phyloP scores from a whole-genome alignment of 2,797 vertebrate species.

The Periparus ater region DNA sequence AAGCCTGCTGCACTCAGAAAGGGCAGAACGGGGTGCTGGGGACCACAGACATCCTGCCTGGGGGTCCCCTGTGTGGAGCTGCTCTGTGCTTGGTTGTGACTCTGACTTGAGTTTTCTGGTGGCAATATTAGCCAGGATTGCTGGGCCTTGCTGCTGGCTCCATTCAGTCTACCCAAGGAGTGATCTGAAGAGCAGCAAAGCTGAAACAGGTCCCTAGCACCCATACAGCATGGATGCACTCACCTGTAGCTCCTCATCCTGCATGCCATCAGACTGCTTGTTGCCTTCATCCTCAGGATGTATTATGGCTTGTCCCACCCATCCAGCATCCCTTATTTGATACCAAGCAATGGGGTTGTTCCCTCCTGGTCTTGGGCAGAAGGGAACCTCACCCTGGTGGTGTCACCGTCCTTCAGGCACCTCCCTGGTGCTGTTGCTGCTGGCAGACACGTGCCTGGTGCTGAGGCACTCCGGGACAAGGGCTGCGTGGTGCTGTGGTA shows the following conservation, averaged over 20 bases:
- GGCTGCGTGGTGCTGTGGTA: not conserved
- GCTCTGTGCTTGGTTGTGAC: not conserved
- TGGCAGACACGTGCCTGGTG: not conserved
- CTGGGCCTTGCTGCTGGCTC: not conserved
- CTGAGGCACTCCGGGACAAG: not conserved
- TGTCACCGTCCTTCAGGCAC: not conserved
- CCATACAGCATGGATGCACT: not conserved
- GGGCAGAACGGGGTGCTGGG: not conserved
- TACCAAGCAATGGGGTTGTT: not conserved
- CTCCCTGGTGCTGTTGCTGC: not conserved
- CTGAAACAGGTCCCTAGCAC: not conserved
- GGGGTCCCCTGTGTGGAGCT: accelerated
- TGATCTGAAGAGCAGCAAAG: not conserved
- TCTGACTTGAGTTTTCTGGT: not conserved
- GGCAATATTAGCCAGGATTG: not conserved
- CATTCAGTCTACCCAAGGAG: not conserved
- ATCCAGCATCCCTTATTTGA: not conserved
- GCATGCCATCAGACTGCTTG: accelerated
- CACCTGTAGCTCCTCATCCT: accelerated
- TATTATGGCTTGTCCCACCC: not conserved
- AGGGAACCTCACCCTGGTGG: not conserved
- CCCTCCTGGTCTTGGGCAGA: not conserved
- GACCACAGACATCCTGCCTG: accelerated
- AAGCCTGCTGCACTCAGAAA: not conserved
- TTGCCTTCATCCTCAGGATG: not conserved